A percentile compares a stretch with the other conserved stretches of the same genome.
These are phyloP conservation scores for Ephestia elutella DNA, from an alignment of 1,140 invertebrate species.

Conservation along the genomic window DNA sequence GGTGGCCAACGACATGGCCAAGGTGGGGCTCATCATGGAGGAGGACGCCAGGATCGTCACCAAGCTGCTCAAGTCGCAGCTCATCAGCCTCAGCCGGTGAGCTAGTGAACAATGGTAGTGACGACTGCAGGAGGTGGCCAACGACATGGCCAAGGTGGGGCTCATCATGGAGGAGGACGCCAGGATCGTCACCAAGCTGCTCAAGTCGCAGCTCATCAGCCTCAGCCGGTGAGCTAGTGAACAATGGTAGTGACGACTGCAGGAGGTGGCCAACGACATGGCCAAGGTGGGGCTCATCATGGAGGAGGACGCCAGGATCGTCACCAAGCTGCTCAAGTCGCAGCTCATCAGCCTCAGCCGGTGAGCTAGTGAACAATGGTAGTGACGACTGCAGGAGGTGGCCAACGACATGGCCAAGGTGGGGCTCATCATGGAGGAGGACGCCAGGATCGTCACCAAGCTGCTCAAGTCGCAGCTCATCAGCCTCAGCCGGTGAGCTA, in stretches of 20 bases:
- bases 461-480: conserved; percentile 91
- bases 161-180: conserved; percentile 95
- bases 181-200: too few relatives aligned
- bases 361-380: conserved; percentile 29
- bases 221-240: conserved; percentile 58
- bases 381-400: neutral
- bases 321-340: conserved; percentile 92
- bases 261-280: conserved; percentile 92
- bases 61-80: conserved; percentile 92
- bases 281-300: conserved; percentile 91
- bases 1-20: conserved; percentile 96
- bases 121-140: conserved; percentile 73
- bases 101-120: conserved; percentile 11
- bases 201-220: conserved; percentile 86
- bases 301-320: too few relatives aligned
- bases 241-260: neutral
- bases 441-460: too few relatives aligned
- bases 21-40: conserved; percentile 91
- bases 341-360: conserved; percentile 79
- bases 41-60: too few relatives aligned
- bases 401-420: conserved; percentile 96
- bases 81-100: conserved; percentile 75
- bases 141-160: conserved; percentile 95
- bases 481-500: conserved; percentile 64
- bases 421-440: conserved; percentile 92